Evolutionary conservation across 2,888 invertebrate species (phyloP).

Genomic region (Chymomyza fuscimana): DNA sequence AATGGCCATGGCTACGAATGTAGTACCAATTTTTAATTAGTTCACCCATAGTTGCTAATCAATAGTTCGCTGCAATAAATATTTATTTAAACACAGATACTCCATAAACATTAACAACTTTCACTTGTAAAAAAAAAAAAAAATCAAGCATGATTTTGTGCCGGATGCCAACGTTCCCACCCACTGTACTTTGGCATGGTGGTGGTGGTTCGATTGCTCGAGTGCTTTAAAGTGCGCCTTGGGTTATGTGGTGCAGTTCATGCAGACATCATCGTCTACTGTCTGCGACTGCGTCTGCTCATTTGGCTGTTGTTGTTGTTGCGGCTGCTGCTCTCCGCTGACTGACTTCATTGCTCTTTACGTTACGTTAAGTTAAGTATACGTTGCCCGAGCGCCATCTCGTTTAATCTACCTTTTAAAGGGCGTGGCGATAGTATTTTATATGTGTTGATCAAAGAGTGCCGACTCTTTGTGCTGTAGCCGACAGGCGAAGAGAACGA

Average conservation of each 20-base stretch:
- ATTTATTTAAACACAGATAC: too few relatives aligned
- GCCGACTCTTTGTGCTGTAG: conserved; percentile 77
- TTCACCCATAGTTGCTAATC: too few relatives aligned
- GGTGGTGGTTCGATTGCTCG: background rate
- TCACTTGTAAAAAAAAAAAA: background rate
- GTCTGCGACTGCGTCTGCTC: conserved; percentile 21
- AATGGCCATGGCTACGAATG: too few relatives aligned
- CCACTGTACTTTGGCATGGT: background rate
- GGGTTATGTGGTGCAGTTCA: conserved; percentile 51
- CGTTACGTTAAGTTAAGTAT: conserved; percentile 75
- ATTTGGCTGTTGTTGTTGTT: background rate
- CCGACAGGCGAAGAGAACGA: conserved; percentile 56
- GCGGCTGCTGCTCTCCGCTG: conserved; percentile 37
- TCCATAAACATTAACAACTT: background rate
- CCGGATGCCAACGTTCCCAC: background rate
- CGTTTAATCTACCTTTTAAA: conserved; percentile 80
- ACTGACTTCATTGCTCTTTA: conserved; percentile 74
- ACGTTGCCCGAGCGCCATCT: conserved; percentile 79
- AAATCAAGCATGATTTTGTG: background rate
- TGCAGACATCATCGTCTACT: conserved; percentile 43
- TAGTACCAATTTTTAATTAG: too few relatives aligned
- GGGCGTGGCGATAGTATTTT: conserved; percentile 80
- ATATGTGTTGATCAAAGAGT: conserved; percentile 79
- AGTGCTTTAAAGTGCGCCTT: conserved; percentile 47
- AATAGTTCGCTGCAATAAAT: too few relatives aligned